Percentiles rank a stretch among this genome's conserved stretches.
phyloP scores from a whole-genome alignment of 2,797 vertebrate genomes.

The Adrianichthys oophorus region DNA sequence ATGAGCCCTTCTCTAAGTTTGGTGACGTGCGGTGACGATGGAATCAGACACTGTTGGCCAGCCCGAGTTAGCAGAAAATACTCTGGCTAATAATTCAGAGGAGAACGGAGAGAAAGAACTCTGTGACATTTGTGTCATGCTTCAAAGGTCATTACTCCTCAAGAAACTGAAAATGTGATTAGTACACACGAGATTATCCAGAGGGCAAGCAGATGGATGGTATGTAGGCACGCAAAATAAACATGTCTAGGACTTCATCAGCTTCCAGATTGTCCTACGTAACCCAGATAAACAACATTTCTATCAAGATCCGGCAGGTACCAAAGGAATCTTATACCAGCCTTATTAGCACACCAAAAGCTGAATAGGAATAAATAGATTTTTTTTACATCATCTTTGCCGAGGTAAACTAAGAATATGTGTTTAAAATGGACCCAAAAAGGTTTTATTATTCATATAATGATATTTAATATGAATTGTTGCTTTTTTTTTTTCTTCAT shows the following conservation, averaged over 20 bases:
- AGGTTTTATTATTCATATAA: not conserved
- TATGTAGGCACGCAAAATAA: conserved; percentile 3
- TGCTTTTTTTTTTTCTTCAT: too few relatives aligned
- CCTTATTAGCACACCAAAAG: not conserved
- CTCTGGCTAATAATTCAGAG: conserved; percentile 11
- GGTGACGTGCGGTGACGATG: not conserved
- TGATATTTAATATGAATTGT: not conserved
- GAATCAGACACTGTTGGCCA: conserved; percentile 23
- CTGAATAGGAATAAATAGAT: too few relatives aligned
- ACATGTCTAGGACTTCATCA: too few relatives aligned
- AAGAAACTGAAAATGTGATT: conserved; percentile 20
- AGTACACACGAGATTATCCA: conserved; percentile 26
- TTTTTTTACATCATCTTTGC: too few relatives aligned
- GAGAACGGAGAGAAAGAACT: conserved; percentile 5
- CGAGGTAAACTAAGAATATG: conserved; percentile 1
- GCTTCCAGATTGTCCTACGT: too few relatives aligned
- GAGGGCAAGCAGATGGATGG: conserved; percentile 15
- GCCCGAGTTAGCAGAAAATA: conserved; percentile 40
- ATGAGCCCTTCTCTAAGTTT: not conserved
- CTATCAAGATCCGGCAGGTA: too few relatives aligned
- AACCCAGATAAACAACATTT: too few relatives aligned
- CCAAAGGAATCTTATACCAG: too few relatives aligned
- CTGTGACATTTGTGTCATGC: conserved; percentile 15
- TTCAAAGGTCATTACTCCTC: conserved; percentile 33
- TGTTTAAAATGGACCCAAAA: not conserved